Evolutionary conservation across 2,888 invertebrate genomes (phyloP).

Genomic region (Fragum sueziense): DNA sequence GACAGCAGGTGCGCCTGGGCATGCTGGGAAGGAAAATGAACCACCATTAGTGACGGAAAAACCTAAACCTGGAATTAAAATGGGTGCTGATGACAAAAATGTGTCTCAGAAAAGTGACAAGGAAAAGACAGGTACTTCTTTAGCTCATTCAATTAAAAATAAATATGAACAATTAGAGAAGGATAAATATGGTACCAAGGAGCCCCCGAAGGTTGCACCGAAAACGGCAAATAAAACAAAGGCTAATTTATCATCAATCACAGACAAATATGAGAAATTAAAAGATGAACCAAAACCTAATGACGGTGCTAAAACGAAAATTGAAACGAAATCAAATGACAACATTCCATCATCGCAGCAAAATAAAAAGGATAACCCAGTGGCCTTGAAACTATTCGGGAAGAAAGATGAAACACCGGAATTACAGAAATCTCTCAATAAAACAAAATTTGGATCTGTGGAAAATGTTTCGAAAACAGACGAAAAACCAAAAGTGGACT

Average conservation of each 20-base stretch:
- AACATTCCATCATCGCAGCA: slow-evolving; percentile 10
- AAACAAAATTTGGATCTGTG: slow-evolving; percentile 40
- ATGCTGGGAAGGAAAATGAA: slow-evolving; percentile 24
- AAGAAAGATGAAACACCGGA: slow-evolving; percentile 1
- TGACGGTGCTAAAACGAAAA: neutral
- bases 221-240: slow-evolving; percentile 29
- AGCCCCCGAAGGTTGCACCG: slow-evolving; percentile 38
- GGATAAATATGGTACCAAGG: slow-evolving; percentile 48
- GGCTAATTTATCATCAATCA: slow-evolving; percentile 26
- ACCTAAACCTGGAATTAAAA: slow-evolving; percentile 8
- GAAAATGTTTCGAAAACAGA: slow-evolving; percentile 33
- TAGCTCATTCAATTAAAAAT: slow-evolving; percentile 47
- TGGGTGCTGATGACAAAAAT: neutral
- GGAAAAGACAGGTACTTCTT: slow-evolving; percentile 24
- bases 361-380: neutral
- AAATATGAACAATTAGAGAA: slow-evolving; percentile 56
- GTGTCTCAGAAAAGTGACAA: slow-evolving; percentile 10
- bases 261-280: slow-evolving; percentile 30
- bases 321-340: neutral
- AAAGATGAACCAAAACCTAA: neutral
- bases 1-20: neutral
- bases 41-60: slow-evolving; percentile 10
- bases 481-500: neutral
- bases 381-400: neutral
- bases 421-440: slow-evolving; percentile 1